phyloP scores from a whole-genome alignment of 2,113 vertebrate genomes.

The Mustelus asterias region DNA sequence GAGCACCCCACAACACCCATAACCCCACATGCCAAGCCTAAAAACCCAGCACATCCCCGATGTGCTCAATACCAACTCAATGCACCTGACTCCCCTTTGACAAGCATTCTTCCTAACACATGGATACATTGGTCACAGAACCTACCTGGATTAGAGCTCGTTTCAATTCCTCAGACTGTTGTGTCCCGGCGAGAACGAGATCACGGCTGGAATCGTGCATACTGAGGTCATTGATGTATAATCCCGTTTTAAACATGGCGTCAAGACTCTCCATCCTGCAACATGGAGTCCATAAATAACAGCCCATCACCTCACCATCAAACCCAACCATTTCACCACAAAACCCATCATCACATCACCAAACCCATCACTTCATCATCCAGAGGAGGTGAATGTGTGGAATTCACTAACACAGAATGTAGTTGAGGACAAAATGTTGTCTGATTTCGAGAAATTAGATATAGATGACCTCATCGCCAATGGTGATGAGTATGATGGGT shows the following conservation, averaged over 20 bases:
- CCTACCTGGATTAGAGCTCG: constrained; percentile 62
- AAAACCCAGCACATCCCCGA: not conserved
- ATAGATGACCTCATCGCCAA: no score
- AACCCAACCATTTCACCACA: not conserved
- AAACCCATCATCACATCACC: not conserved
- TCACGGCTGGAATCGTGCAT: constrained; percentile 67
- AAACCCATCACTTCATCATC: not conserved
- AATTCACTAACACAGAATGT: no score
- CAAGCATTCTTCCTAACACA: not conserved
- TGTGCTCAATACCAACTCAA: not conserved
- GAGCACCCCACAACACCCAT: not conserved
- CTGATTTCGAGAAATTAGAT: no score
- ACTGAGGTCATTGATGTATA: constrained; percentile 65
- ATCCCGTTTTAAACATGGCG: constrained; percentile 60
- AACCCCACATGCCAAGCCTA: not conserved
- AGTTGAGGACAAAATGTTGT: no score
- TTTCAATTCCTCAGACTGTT: constrained; percentile 64
- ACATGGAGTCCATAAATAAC: not conserved
- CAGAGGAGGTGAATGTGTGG: no score
- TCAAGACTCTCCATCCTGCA: constrained; percentile 64
- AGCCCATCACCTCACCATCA: not conserved
- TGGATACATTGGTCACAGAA: not conserved
- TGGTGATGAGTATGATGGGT: no score
- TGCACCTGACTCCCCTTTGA: not conserved
- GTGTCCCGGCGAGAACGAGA: constrained; percentile 60